Conservation (phyloP, 2,888 invertebrate genomes). For the Tanypteryx hageni region DNA sequence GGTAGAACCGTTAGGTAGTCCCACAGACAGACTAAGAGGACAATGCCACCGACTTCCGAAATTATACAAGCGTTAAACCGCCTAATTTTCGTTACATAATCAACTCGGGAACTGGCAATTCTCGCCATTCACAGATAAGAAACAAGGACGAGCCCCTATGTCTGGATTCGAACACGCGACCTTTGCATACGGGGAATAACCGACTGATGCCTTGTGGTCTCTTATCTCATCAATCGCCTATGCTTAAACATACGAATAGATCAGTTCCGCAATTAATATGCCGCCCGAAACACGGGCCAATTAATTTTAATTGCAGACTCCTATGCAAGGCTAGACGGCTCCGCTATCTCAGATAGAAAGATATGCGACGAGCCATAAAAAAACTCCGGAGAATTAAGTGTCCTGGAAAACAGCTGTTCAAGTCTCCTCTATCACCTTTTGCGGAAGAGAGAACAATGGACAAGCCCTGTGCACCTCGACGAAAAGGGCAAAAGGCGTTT, state of each 20-base stretch:
- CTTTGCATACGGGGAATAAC: neutral
- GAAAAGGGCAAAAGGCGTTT: neutral
- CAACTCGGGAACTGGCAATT: too few species aligned
- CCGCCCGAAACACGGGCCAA: neutral
- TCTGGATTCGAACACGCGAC: neutral
- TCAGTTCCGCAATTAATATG: neutral
- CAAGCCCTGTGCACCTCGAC: neutral
- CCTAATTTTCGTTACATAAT: too few species aligned
- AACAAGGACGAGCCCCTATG: too few species aligned
- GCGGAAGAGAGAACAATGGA: neutral
- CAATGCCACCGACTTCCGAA: too few species aligned
- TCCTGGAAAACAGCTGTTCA: conserved; percentile 17
- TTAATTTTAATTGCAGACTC: too few species aligned
- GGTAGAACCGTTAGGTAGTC: neutral
- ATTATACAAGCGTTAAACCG: too few species aligned
- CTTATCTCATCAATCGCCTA: neutral
- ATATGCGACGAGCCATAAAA: neutral
- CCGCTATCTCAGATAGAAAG: neutral
- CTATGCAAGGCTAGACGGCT: too few species aligned
- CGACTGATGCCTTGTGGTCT: neutral
- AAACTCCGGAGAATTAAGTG: neutral
- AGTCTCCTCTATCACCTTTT: neutral
- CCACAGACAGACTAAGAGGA: neutral
- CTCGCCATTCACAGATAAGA: neutral
- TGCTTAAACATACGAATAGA: too few species aligned